These are phyloP conservation scores for Actinia tenebrosa DNA, from an alignment of 64 coral and sea anemone species.

Conservation along the genomic window DNA sequence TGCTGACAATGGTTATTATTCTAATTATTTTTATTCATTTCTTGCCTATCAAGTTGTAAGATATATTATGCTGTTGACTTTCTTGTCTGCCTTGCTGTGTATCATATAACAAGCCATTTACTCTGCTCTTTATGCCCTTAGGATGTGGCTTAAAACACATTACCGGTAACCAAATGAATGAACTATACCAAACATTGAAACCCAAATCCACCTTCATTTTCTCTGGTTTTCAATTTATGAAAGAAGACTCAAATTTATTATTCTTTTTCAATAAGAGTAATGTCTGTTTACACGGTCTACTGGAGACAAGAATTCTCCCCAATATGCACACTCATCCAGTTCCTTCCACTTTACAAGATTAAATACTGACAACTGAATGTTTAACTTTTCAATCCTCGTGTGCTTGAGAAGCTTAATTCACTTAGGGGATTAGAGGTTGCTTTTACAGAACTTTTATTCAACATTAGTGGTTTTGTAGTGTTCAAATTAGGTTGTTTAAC, in stretches of 20 bases:
- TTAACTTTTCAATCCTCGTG: background rate
- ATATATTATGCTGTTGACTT: slow-evolving; percentile 4
- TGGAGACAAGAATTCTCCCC: background rate
- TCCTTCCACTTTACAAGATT: slow-evolving; percentile 7
- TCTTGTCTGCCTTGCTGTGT: slow-evolving; percentile 6
- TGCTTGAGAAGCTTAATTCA: slow-evolving; percentile 19
- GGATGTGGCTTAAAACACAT: slow-evolving; percentile 8
- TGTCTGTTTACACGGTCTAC: background rate
- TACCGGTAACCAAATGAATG: slow-evolving; percentile 13
- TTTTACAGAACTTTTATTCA: slow-evolving; percentile 17
- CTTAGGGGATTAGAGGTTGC: slow-evolving; percentile 9
- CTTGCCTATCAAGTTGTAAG: slow-evolving; percentile 5
- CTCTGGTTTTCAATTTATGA: background rate
- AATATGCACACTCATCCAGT: background rate
- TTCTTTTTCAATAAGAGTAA: background rate
- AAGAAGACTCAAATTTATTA: background rate
- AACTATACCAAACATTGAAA: background rate
- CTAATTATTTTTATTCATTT: slow-evolving; percentile 9
- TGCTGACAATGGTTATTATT: slow-evolving; percentile 12
- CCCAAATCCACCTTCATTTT: background rate
- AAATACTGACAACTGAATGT: slow-evolving; percentile 15
- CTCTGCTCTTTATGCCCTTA: slow-evolving; percentile 21
- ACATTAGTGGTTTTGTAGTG: slow-evolving; percentile 14
- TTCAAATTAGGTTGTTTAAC: slow-evolving; percentile 28
- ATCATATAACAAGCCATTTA: slow-evolving; percentile 25